A percentile compares a stretch with the other conserved stretches of the same genome.
phyloP scores from a whole-genome alignment of 2,797 vertebrate species.

The Bradypodion pumilum region DNA sequence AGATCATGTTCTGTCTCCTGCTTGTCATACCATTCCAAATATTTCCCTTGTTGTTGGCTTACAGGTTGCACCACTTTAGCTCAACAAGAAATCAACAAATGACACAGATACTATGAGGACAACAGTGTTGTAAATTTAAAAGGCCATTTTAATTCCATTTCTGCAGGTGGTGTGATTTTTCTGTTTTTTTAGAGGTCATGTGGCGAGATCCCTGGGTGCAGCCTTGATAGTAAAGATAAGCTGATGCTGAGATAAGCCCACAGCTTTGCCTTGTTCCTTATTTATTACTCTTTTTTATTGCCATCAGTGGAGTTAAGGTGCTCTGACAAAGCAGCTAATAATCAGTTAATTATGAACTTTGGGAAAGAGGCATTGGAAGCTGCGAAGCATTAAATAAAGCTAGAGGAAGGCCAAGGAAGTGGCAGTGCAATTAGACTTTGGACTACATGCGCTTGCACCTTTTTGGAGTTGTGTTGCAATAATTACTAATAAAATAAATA shows the following conservation, averaged over 20 bases:
- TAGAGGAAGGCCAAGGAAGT: constrained; percentile 62
- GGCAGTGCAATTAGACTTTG: constrained; percentile 81
- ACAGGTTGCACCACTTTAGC: background rate
- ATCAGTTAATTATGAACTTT: constrained; percentile 87
- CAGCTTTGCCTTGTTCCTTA: constrained; percentile 77
- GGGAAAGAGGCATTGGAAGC: constrained; percentile 73
- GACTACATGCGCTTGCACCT: constrained; percentile 76
- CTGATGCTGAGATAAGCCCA: constrained; percentile 79
- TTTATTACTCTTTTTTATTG: constrained; percentile 83
- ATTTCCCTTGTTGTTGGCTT: background rate
- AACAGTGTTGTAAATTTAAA: constrained; percentile 60
- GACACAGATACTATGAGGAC: constrained; percentile 54
- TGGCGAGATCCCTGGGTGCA: constrained; percentile 70
- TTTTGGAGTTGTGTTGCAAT: constrained; percentile 78
- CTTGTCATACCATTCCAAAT: background rate
- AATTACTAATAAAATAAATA: constrained; percentile 89
- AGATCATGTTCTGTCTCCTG: background rate
- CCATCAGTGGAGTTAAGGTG: constrained; percentile 76
- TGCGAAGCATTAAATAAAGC: constrained; percentile 77
- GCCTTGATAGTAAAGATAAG: constrained; percentile 83
- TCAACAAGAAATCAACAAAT: constrained; percentile 7
- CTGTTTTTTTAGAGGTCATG: constrained; percentile 55
- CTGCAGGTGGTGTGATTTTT: constrained; percentile 72
- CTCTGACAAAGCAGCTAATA: constrained; percentile 81
- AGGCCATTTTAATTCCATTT: constrained; percentile 66